phyloP scores from a whole-genome alignment of 53 echinoderm and acorn worm genomes.

The Actinopyga echinites region DNA sequence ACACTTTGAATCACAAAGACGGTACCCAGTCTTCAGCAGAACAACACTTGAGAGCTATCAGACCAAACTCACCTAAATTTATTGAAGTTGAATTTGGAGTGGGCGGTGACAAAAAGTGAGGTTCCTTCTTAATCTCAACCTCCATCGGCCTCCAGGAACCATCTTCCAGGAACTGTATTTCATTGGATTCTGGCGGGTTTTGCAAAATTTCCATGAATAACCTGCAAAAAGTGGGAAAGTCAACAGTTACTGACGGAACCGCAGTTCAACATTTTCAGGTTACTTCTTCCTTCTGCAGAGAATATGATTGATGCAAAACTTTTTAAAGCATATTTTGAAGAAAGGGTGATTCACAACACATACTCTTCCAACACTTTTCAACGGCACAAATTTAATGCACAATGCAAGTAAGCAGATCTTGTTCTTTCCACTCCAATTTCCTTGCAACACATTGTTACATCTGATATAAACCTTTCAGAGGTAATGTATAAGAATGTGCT shows the following conservation, averaged over 20 bases:
- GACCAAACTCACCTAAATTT: slow-evolving; percentile 4
- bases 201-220: slow-evolving; percentile 86
- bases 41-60: neutral
- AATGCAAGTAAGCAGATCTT: too few species aligned
- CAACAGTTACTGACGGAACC: too few species aligned
- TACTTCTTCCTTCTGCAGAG: neutral
- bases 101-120: slow-evolving; percentile 53
- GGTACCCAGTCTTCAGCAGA: neutral
- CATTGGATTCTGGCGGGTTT: slow-evolving; percentile 75
- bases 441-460: too few species aligned
- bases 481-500: too few species aligned
- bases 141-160: slow-evolving; percentile 85
- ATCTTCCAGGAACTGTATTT: slow-evolving; percentile 94
- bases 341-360: too few species aligned
- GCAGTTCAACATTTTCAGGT: neutral
- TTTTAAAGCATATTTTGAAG: too few species aligned
- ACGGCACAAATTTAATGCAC: too few species aligned
- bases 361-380: too few species aligned
- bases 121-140: slow-evolving; percentile 66
- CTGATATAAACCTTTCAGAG: too few species aligned
- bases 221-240: slow-evolving; percentile 34
- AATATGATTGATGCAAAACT: neutral
- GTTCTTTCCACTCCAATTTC: too few species aligned
- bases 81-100: slow-evolving; percentile 30
- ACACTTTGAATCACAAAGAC: neutral